Evolutionary conservation across 2,888 invertebrate genomes (phyloP), one percentile per base, ranked within the genome.

Genomic region (Cryptus viduatorius): DNA sequence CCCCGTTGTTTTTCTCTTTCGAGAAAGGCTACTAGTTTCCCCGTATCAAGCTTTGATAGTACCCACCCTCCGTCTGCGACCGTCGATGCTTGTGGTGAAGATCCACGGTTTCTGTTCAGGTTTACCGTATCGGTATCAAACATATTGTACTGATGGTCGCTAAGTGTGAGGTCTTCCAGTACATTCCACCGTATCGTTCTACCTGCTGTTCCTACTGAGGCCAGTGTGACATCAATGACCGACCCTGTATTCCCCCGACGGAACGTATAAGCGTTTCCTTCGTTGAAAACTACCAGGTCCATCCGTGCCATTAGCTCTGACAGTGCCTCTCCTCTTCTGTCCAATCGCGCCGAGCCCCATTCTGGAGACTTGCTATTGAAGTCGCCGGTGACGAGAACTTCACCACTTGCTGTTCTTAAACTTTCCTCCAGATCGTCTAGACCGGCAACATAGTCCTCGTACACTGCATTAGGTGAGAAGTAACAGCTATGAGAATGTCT

Each of bases 61-160:
- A 48, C 29, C 68, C 68, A 68, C 48, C 68, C 68, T 0, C 37
- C 16, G 59, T 19, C 65, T 3, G 44, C 12, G 65, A n/a, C 44
- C 46, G 4, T 16, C 44, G 42, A 3, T 3, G 1, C 16, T 1
- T 4, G 19, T n/a, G 24, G 24, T 2, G 24, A n/a, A n/a, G n/a
- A n/a, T n/a, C n/a, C n/a, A n/a, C 24, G 24, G 24, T 24, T 24
- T 24, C 3, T 44, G 37, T 67, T 44, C 46, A 87, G 85, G 8
- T 24, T n/a, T 37, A 85, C 84, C n/a, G n/a, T n/a, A n/a, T n/a
- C n/a, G n/a, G n/a, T n/a, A n/a, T n/a, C n/a, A n/a, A n/a, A n/a
- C n/a, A n/a, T n/a, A n/a, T n/a, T n/a, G 50, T 84, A 87, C n/a
- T 67, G 76, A 50, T 87, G 86, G 72, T 86, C 87, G 50, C 87